A percentile compares a stretch with the other conserved stretches of the same genome.
phyloP scores from a whole-genome alignment of 2,797 vertebrate genomes.

The Hippopotamyrus pictus region DNA sequence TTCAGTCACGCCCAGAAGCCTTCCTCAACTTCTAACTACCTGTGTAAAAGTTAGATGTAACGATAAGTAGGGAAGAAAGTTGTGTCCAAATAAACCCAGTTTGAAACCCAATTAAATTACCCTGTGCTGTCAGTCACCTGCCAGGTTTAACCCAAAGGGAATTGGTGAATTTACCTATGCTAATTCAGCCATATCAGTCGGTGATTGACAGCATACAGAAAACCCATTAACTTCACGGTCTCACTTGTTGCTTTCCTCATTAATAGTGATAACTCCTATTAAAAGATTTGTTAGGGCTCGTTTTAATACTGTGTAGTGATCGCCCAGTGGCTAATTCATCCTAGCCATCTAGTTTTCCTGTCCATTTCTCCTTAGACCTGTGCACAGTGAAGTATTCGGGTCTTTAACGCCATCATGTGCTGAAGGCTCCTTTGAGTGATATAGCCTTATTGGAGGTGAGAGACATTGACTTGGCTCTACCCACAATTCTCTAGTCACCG shows the following conservation, averaged over 20 bases:
- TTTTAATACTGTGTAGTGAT: neutral
- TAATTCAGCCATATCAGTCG: neutral
- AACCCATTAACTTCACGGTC: neutral
- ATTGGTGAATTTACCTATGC: neutral
- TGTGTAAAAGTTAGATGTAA: neutral
- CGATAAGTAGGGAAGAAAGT: neutral
- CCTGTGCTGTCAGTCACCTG: neutral
- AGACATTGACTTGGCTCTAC: neutral
- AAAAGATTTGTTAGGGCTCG: neutral
- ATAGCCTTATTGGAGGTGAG: neutral
- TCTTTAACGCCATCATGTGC: neutral
- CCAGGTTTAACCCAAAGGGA: neutral
- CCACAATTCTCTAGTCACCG: neutral
- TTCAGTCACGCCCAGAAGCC: neutral
- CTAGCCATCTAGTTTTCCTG: neutral
- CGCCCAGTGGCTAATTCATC: neutral
- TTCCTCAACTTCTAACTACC: neutral
- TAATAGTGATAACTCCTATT: neutral
- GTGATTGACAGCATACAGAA: neutral
- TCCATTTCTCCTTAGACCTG: neutral
- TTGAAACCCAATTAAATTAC: neutral
- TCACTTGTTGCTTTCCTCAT: neutral
- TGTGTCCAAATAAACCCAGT: neutral
- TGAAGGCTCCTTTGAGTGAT: neutral
- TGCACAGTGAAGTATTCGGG: neutral